These are phyloP conservation scores for Oscheius sp. DNA, from an alignment of 2,888 invertebrate species.

Conservation along the genomic window DNA sequence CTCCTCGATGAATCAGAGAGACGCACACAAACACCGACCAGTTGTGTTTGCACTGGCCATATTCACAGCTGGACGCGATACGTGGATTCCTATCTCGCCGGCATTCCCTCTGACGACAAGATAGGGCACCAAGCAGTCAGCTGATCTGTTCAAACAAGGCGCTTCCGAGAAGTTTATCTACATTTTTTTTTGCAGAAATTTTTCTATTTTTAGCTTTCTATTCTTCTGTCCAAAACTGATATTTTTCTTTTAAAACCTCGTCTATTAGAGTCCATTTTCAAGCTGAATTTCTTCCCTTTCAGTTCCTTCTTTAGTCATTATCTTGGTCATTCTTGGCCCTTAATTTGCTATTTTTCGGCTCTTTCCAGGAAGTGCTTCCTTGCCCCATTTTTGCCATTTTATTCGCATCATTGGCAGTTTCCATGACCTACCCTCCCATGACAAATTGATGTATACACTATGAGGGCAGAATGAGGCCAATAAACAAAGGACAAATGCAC, in stretches of 20 bases:
- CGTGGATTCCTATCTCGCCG: conserved; percentile 6
- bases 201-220: background rate
- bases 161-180: background rate
- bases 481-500: no score
- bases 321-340: background rate
- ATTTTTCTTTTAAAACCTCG: background rate
- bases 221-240: background rate
- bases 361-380: no score
- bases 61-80: conserved; percentile 8
- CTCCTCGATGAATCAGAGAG: background rate
- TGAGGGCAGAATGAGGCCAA: no score
- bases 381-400: no score
- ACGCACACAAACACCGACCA: background rate
- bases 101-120: background rate
- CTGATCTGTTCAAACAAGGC: background rate
- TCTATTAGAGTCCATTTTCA: background rate
- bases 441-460: no score
- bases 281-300: background rate
- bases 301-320: background rate
- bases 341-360: no score
- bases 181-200: background rate
- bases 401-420: no score
- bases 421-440: no score
- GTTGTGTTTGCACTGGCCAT: conserved; percentile 18
- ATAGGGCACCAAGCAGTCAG: background rate